Percentiles rank a stretch among this genome's conserved stretches.
These are phyloP conservation scores for Diuraphis noxia DNA, from an alignment of 1,140 invertebrate genomes.

Conservation along the genomic window DNA sequence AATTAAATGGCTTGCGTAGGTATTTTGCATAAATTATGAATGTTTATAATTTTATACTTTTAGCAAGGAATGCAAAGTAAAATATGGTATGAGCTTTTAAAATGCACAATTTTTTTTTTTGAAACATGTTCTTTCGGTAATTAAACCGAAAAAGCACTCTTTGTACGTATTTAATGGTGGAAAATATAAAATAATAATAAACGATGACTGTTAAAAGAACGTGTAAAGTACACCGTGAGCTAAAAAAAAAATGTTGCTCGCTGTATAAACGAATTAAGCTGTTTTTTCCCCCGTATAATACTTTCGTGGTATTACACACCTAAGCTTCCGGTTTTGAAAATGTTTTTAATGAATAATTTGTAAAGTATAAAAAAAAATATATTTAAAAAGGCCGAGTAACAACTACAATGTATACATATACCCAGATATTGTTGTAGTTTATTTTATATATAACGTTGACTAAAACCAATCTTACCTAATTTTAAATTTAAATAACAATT, in stretches of 20 bases:
- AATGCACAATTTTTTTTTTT: slow-evolving; percentile 17
- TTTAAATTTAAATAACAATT: not conserved
- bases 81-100: not conserved
- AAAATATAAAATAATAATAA: slow-evolving; percentile 30
- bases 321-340: slow-evolving; percentile 32
- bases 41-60: not conserved
- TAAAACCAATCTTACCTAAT: not conserved
- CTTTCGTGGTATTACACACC: not conserved
- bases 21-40: not conserved
- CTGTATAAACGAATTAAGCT: slow-evolving; percentile 12
- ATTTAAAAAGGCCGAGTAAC: not conserved
- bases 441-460: not conserved
- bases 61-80: not conserved
- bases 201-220: not conserved
- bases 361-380: not conserved
- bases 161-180: not conserved
- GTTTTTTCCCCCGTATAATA: not conserved
- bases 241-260: slow-evolving; percentile 18
- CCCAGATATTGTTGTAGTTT: not conserved
- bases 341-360: slow-evolving; percentile 29
- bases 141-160: slow-evolving; percentile 23
- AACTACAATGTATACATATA: not conserved
- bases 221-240: not conserved
- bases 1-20: too few relatives aligned
- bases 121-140: not conserved